Base-by-base conservation (phyloP, 1,140 invertebrate species). In the Geopemphigus sp. region DNA sequence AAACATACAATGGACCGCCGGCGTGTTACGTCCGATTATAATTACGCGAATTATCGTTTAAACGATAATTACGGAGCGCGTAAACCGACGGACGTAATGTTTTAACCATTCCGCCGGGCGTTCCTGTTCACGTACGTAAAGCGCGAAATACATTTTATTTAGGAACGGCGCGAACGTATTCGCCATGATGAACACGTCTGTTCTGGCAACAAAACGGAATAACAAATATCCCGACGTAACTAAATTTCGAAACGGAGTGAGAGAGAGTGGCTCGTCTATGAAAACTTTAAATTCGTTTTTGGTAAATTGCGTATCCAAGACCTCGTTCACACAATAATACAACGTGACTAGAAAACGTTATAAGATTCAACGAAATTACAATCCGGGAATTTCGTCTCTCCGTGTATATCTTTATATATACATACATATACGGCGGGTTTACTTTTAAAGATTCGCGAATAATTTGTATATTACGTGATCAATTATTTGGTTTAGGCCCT, bases 131-230 rank as follows among this genome's bases (percentile, higher is more conserved):
- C 6, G 12, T 26, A 14, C 22, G 12, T 10, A 66, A 24, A 47
- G 4, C 32, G 2, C 32, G 0, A 66, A 47, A 24, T 68, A 24
- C 15, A 68, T 68, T 68, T 68, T 68, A 47, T 68, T 68, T 68
- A 19, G 15, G 15, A 54, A 61, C 19, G 15, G 59, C 17, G 22
- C 12, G 19, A 61, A 68, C 45, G n/a, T 68, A 68, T 47, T 68
- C n/a, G 11, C 64, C 22, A 68, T 68, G 64, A 68, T 47, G 14
- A 68, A 47, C 64, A 68, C 39, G 64, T 68, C 24, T 68, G 39
- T 68, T 68, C 22, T 47, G n/a, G 39, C 39, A 68, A 68, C 64
- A 68, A 68, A 68, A 45, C 39, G n/a, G 64, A 68, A 68, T 68
- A 68, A 68, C 64, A 68, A 68, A 68, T 47, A 68, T 68, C n/a